Conservation (phyloP, 2,888 invertebrate genomes). For the Conchocele bisecta region DNA sequence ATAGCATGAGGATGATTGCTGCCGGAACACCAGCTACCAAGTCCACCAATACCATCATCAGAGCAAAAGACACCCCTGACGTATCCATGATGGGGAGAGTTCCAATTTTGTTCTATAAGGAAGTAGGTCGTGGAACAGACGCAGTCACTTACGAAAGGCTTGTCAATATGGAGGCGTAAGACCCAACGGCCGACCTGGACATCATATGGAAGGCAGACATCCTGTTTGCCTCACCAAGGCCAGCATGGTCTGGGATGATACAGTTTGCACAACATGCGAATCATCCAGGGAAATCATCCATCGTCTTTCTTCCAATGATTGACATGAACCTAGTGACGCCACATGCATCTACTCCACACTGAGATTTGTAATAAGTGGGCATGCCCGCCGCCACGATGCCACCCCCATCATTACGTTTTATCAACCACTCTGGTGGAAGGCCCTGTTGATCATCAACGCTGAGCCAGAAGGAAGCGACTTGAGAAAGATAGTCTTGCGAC, state of each 20-base stretch:
- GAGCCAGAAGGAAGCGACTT: conserved; percentile 3
- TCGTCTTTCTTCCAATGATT: conserved; percentile 53
- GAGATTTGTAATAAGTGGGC: conserved; percentile 26
- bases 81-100: too few species aligned
- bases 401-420: conserved; percentile 14
- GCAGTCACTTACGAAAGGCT: too few species aligned
- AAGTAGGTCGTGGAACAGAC: too few species aligned
- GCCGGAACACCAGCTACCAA: neutral
- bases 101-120: too few species aligned
- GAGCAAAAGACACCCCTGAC: too few species aligned
- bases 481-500: conserved; percentile 31
- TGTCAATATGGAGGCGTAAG: too few species aligned
- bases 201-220: too few species aligned
- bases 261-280: conserved; percentile 35
- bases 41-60: neutral
- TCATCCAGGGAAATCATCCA: conserved; percentile 51
- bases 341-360: conserved; percentile 49
- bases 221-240: conserved; percentile 24
- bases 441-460: neutral
- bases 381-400: conserved; percentile 9
- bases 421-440: conserved; percentile 27
- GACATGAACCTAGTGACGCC: conserved; percentile 38
- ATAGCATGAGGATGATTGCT: conserved; percentile 41
- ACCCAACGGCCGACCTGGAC: too few species aligned
- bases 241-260: conserved; percentile 59